Evolutionary conservation across 2,888 invertebrate species (phyloP).

Genomic region (Tortrix viridana): DNA sequence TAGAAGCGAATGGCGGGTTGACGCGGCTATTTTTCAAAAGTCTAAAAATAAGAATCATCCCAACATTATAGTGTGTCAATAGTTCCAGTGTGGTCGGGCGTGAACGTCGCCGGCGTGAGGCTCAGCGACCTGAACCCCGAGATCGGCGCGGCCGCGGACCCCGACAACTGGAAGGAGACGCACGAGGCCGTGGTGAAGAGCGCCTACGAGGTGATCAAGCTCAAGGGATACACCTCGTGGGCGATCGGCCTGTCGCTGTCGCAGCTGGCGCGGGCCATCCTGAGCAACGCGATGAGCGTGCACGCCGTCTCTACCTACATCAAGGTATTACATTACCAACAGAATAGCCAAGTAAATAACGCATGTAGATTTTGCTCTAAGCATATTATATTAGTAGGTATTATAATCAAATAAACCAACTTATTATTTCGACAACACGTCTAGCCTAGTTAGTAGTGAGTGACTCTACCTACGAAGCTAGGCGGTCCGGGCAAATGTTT

Average conservation of each 20-base stretch:
- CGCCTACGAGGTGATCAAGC: conserved; percentile 93
- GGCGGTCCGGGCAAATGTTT: too few relatives aligned
- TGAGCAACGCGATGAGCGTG: conserved; percentile 89
- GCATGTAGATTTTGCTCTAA: too few relatives aligned
- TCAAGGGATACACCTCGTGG: conserved; percentile 97
- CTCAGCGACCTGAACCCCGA: conserved; percentile 90
- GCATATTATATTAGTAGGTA: too few relatives aligned
- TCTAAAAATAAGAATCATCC: too few relatives aligned
- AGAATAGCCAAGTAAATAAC: too few relatives aligned
- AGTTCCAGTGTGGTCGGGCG: conserved; percentile 97
- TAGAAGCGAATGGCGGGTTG: too few relatives aligned
- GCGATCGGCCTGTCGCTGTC: conserved; percentile 93
- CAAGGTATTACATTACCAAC: conserved; percentile 83
- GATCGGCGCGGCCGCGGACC: conserved; percentile 88
- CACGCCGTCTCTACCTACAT: conserved; percentile 92
- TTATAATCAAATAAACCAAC: too few relatives aligned
- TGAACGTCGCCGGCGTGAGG: conserved; percentile 95
- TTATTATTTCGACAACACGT: too few relatives aligned
- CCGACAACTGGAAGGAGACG: conserved; percentile 90
- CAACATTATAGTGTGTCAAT: too few relatives aligned
- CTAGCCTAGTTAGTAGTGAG: too few relatives aligned
- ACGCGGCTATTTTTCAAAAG: too few relatives aligned
- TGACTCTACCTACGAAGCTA: too few relatives aligned
- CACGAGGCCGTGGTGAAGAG: conserved; percentile 92
- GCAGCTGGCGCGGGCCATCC: conserved; percentile 87